phyloP scores from a whole-genome alignment of 2,113 vertebrate species.

The Castor canadensis region DNA sequence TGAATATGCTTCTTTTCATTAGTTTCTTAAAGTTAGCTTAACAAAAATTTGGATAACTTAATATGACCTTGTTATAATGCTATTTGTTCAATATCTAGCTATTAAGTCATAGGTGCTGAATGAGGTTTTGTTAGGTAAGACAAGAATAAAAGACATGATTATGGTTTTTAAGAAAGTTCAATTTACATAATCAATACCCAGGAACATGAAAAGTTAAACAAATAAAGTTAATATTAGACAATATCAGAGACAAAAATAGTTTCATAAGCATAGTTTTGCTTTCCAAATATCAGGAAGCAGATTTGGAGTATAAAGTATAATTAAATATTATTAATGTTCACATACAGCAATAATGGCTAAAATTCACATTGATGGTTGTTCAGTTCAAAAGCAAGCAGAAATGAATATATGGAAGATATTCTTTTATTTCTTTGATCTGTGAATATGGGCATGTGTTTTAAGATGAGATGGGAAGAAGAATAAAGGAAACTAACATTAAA shows the following conservation, averaged over 20 bases:
- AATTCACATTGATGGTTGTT: not conserved
- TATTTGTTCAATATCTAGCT: not conserved
- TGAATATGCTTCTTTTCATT: not conserved
- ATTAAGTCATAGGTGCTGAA: not conserved
- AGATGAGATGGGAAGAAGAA: not conserved
- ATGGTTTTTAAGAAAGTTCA: not conserved
- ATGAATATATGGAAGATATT: not conserved
- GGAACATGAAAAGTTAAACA: not conserved
- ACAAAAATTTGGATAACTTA: not conserved
- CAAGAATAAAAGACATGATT: not conserved
- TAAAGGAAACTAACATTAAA: not conserved
- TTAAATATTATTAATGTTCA: not conserved
- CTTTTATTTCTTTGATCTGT: not conserved
- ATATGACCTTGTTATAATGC: not conserved
- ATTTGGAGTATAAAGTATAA: not conserved
- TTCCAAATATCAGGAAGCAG: conserved; percentile 4
- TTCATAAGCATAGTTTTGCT: not conserved
- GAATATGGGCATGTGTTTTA: not conserved
- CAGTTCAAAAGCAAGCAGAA: not conserved
- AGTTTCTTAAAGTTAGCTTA: not conserved
- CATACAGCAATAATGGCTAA: not conserved
- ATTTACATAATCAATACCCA: not conserved
- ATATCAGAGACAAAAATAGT: not conserved
- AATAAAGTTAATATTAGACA: not conserved
- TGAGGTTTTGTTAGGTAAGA: not conserved